phyloP scores from a whole-genome alignment of 2,113 vertebrate genomes.

The Melanerpes formicivorus region DNA sequence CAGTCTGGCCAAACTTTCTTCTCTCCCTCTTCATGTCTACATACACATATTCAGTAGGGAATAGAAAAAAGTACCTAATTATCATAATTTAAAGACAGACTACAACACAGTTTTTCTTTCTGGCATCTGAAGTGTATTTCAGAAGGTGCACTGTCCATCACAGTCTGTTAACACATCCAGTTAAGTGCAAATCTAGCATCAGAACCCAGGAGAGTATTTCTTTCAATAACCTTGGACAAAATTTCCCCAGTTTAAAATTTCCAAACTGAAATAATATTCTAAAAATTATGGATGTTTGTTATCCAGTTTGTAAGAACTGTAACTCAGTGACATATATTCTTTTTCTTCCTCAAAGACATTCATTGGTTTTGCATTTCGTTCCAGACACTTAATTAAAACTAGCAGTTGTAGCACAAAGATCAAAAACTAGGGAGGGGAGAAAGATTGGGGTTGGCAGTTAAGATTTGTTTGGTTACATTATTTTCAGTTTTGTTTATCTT shows the following conservation, averaged over 20 bases:
- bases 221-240: neutral
- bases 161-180: neutral
- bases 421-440: neutral
- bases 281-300: neutral
- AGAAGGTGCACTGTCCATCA: neutral
- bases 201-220: neutral
- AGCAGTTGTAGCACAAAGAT: neutral
- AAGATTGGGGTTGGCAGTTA: neutral
- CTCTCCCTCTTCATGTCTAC: neutral
- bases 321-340: neutral
- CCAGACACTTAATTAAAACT: neutral
- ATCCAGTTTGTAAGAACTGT: neutral
- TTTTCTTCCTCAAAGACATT: neutral
- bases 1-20: neutral
- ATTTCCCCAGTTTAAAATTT: conserved; percentile 3
- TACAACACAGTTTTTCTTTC: conserved; percentile 5
- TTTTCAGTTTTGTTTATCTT: neutral
- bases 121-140: neutral
- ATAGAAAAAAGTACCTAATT: neutral
- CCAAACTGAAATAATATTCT: neutral
- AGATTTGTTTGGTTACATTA: neutral
- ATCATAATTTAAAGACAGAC: neutral
- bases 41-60: neutral
- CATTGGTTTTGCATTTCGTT: neutral
- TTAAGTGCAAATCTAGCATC: neutral